A percentile compares a stretch with the other conserved stretches of the same genome.
phyloP scores from a whole-genome alignment of 2,888 invertebrate species.

The Platynereis dumerilii region DNA sequence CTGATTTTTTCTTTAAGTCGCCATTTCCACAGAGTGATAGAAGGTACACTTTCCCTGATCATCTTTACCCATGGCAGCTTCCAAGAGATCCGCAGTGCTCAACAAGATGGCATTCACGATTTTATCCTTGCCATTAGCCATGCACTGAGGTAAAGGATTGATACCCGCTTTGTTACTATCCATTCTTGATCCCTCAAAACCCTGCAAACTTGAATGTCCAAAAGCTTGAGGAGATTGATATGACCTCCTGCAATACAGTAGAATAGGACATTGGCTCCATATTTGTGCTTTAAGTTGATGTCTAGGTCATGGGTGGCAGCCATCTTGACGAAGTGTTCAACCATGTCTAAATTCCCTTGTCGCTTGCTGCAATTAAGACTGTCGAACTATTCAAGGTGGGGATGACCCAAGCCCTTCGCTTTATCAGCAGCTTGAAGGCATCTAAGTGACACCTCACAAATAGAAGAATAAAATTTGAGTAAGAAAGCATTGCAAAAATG shows the following conservation, averaged over 20 bases:
- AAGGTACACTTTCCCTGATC: slow-evolving; percentile 32
- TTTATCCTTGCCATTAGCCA: slow-evolving; percentile 23
- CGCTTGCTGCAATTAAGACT: slow-evolving; percentile 40
- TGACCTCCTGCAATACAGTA: slow-evolving; percentile 40
- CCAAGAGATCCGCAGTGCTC: slow-evolving; percentile 15
- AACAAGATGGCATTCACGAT: slow-evolving; percentile 29
- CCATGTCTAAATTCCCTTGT: slow-evolving; percentile 33
- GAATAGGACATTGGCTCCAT: slow-evolving; percentile 39
- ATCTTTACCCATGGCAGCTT: slow-evolving; percentile 30
- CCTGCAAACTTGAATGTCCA: slow-evolving; percentile 28
- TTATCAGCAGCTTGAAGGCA: slow-evolving; percentile 34
- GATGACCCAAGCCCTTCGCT: slow-evolving; percentile 34
- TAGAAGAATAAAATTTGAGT: background rate
- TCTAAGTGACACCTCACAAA: slow-evolving; percentile 35
- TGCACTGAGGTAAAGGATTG: slow-evolving; percentile 28
- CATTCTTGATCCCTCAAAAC: slow-evolving; percentile 28
- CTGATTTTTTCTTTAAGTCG: slow-evolving; percentile 25
- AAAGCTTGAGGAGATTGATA: slow-evolving; percentile 29
- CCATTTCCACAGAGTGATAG: slow-evolving; percentile 35
- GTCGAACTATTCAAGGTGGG: slow-evolving; percentile 36
- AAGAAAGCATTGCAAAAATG: no score
- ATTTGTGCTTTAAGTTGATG: slow-evolving; percentile 28
- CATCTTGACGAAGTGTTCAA: slow-evolving; percentile 29
- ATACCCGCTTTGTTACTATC: slow-evolving; percentile 27
- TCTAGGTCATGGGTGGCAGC: slow-evolving; percentile 30